phyloP scores from a whole-genome alignment of 2,888 invertebrate species.

The Macrophya alboannulata region DNA sequence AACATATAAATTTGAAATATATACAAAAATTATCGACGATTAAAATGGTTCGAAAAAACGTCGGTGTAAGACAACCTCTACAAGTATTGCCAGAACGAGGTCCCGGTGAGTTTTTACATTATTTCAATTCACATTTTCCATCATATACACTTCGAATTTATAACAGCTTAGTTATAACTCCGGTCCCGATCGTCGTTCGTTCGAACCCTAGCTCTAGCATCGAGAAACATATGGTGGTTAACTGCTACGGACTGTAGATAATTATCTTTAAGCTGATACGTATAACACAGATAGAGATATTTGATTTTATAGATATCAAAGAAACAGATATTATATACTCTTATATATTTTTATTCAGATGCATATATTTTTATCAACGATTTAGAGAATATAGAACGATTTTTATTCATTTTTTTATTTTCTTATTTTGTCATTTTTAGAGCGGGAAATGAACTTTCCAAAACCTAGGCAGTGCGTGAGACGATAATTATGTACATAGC shows the following conservation, averaged over 20 bases:
- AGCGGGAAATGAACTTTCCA: not conserved
- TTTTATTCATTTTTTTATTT: not conserved
- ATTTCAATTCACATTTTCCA: too few species aligned
- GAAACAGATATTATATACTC: not conserved
- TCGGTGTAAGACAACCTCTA: constrained; percentile 69
- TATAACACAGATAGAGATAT: not conserved
- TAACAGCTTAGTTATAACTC: not conserved
- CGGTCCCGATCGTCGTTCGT: not conserved
- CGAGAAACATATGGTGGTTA: constrained; percentile 32
- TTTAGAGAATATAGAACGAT: not conserved
- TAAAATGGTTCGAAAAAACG: constrained; percentile 80
- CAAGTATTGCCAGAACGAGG: constrained; percentile 81
- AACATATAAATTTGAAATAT: not conserved
- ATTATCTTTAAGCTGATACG: not conserved
- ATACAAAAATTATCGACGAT: not conserved
- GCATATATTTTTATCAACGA: too few species aligned
- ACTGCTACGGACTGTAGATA: not conserved
- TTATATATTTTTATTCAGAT: not conserved
- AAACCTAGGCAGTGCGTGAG: not conserved
- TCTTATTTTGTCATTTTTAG: not conserved
- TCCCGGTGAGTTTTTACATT: constrained; percentile 80
- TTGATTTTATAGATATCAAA: not conserved
- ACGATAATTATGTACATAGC: not conserved
- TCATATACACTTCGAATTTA: not conserved
- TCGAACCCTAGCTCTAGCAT: too few species aligned